Base-by-base conservation (phyloP, 2,113 vertebrate species). In the Pangasianodon hypophthalmus region DNA sequence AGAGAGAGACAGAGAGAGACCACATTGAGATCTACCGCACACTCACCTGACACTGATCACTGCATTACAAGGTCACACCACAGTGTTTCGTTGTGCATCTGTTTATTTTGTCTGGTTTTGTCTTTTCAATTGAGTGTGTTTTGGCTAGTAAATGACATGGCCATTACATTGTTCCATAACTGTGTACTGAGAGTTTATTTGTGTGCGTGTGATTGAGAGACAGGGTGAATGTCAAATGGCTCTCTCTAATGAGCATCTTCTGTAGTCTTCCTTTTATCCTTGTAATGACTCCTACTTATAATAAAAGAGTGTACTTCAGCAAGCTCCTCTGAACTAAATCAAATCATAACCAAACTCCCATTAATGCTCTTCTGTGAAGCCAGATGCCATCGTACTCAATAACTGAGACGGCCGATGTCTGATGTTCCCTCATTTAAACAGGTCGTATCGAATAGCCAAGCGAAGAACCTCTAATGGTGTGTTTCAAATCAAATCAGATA, bases 241-340 rank as follows among this genome's bases (percentile, higher is more conserved):
- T 71, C 48, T 83, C 48, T 88, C 32, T 88, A 88, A 88, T 85
- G 82, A 85, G 41, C 10, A 83, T 73, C 52, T 52, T 60, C 52
- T n/a, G 69, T 62, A 19, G 26, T 84, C 77, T 85, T 79, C 37
- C n/a, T 85, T 89, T 85, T 77, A 77, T 89, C 88, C 69, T 62
- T 58, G 29, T 88, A 88, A 80, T 67, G 79, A 71, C 88, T 85
- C 19, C 88, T 85, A 62, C 88, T 77, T 77, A 75, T 71, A 85
- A 85, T 62, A 83, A 77, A 84, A 89, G 64, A 60, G 88, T 44
- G 62, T 54, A 50, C 88, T 75, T 89, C 56, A 89, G 69, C n/a
- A 19, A 85, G 54, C n/a, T 77, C 19, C 62, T 83, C 48, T 69
- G 62, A 83, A 88, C 87, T 26, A 88, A 88, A 88, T 83, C 60